Base-by-base conservation (phyloP, 2,888 invertebrate genomes). In the Lithosia quadra region DNA sequence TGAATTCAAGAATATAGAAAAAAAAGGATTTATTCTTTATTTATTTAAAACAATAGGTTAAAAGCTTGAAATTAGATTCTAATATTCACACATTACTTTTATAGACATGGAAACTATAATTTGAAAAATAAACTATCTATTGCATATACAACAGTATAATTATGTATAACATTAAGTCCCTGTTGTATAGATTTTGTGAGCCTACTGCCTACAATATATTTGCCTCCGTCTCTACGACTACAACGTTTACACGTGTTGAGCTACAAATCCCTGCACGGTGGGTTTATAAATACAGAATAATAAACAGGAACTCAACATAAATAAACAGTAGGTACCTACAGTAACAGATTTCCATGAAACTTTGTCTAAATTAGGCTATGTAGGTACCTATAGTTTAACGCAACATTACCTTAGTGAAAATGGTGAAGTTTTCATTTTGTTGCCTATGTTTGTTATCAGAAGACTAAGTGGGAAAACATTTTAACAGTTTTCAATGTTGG, bases 281-380 rank as follows among this genome's bases (percentile, higher is more conserved):
- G 11, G 57, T 57, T 68, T 67, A 75, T 70, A 72, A 77, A 77
- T 72, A 49, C 62, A 11, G 22, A 60, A 39, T 39, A 22, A 18
- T 36, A 22, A 22, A 39, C 4, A 15, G 22, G 22, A 60, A 39
- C 15, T 60, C 39, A 60, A 56, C 24, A 56, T 56, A 56, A 39
- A 60, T 39, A 60, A 60, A 60, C 60, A 9, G 22, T 18, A 22
- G n/a, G 15, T 60, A 18, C 22, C 39, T 39, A 36, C 15, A 60
- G 36, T 36, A 22, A 15, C 36, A 39, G 39, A 21, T 60, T 60
- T 22, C 39, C 21, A 60, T 15, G 21, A 39, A 60, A 60, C 22
- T 10, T 60, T 60, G 60, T 60, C 24, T 56, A 56, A 49, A 49
- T 49, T 49, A 49, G n/a, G 18, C n/a, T 49, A 18, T 49, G 49